Percentiles rank a stretch among this genome's conserved stretches.
These are phyloP conservation scores for Drosophila dives DNA, from an alignment of 2,888 invertebrate genomes.

Conservation along the genomic window DNA sequence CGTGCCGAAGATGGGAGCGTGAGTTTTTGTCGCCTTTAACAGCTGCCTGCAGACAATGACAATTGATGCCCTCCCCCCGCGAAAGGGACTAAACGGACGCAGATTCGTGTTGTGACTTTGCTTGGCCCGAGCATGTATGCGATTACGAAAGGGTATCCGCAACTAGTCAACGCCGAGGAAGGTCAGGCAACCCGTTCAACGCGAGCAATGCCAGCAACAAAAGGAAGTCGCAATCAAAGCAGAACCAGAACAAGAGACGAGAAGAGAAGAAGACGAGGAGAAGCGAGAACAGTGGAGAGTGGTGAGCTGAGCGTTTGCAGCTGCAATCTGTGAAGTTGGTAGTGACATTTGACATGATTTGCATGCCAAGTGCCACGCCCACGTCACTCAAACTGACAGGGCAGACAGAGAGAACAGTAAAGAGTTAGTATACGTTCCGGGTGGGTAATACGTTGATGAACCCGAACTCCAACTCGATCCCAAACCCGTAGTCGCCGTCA, in stretches of 20 bases:
- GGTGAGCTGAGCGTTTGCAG: conserved; percentile 40
- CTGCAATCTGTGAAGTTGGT: conserved; percentile 59
- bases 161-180: conserved; percentile 58
- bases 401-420: conserved; percentile 16
- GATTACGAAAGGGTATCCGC: conserved; percentile 43
- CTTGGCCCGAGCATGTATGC: conserved; percentile 9
- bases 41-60: conserved; percentile 22
- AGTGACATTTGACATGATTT: conserved; percentile 80
- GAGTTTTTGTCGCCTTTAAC: conserved; percentile 47
- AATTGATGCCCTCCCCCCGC: conserved; percentile 11
- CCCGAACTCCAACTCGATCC: not conserved
- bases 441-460: conserved; percentile 22
- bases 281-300: conserved; percentile 16
- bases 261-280: conserved; percentile 20
- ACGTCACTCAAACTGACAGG: conserved; percentile 63
- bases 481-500: conserved; percentile 22
- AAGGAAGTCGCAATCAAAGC: conserved; percentile 48
- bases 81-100: not conserved
- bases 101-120: conserved; percentile 12
- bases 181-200: conserved; percentile 64
- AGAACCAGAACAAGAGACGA: conserved; percentile 14
- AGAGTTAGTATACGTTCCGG: conserved; percentile 24
- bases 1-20: conserved; percentile 43
- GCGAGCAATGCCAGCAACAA: conserved; percentile 21
- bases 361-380: conserved; percentile 79